Evolutionary conservation across 1,140 invertebrate genomes (phyloP), one percentile per base, ranked within the genome.

Genomic region (Caenorhabditis latens): DNA sequence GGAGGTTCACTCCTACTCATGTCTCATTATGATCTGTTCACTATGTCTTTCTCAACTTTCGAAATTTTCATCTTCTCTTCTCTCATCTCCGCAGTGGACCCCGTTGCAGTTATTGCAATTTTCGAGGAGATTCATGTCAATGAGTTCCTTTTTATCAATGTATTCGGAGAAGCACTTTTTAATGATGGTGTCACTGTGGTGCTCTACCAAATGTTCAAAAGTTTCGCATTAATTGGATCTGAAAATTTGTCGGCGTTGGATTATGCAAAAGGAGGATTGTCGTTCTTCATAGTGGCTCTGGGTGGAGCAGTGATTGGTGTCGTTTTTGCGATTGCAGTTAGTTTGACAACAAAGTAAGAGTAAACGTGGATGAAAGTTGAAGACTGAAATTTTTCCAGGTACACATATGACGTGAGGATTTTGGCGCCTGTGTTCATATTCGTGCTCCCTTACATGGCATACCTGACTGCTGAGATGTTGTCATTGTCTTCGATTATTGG

Each of bases 181-280:
- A 99, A 99, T 93, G 98, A 99, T 95, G 98, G 97, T 19, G 97
- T 99, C 85, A 96, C 97, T 21, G 99, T 99, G 94, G 97, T 99
- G 40, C 94, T 98, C 89, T 98, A 98, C 93, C 96, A 97, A 93
- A 97, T 98, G 96, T 98, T 98, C 93, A 96, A 97, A 93, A 95
- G 95, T 40, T 98, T 97, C 93, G 95, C 86, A 13, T 57, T 84
- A 14, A 93, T 93, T 79, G 86, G 89, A 9, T 89, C 85, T 2
- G 90, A 90, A 14, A 91, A 90, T 75, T 71, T 92, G 19, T 48
- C 40, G 6, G 21, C 87, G 6, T 55, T 67, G 42, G 91, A 99
- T 93, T 94, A 97, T 65, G 93, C 96, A 6, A 94, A 95, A 19
- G 97, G 97, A 3, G 94, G 97, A 55, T 95, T 95, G 0, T 97